Conservation (phyloP, 2,888 invertebrate genomes). For the Mactromeris polynyma region DNA sequence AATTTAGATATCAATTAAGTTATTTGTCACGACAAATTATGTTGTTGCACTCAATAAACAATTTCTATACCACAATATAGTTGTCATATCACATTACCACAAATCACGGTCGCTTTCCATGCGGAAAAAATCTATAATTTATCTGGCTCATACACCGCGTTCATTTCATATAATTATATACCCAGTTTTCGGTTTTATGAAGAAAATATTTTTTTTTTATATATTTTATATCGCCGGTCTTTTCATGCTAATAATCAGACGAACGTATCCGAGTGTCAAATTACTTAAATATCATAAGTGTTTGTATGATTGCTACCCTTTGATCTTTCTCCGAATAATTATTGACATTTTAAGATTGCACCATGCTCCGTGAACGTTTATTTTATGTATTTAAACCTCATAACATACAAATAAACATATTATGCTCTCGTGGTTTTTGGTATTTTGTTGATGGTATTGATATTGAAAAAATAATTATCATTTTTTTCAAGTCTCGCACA, state of each 20-base stretch:
- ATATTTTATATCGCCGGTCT: constrained; percentile 1
- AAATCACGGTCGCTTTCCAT: not conserved
- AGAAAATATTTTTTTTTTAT: not conserved
- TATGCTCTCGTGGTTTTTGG: not conserved
- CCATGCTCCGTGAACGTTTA: not conserved
- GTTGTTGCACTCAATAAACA: not conserved
- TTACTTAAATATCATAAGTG: constrained; percentile 5
- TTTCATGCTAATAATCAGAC: not conserved
- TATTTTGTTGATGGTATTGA: not conserved
- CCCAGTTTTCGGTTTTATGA: not conserved
- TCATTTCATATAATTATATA: constrained; percentile 1
- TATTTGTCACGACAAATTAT: not conserved
- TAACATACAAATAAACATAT: constrained; percentile 4
- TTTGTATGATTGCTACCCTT: not conserved
- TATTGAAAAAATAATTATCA: not conserved
- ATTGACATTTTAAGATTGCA: constrained; percentile 13
- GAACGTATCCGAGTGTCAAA: not conserved
- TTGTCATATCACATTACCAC: not conserved
- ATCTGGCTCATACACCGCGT: not conserved
- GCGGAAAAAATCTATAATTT: not conserved
- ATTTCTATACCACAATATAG: not conserved
- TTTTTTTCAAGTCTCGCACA: too few species aligned
- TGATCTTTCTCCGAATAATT: constrained; percentile 3
- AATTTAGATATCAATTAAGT: not conserved
- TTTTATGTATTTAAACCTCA: not conserved